Conservation (phyloP, 1,140 invertebrate species). For the Octopus sinensis region DNA sequence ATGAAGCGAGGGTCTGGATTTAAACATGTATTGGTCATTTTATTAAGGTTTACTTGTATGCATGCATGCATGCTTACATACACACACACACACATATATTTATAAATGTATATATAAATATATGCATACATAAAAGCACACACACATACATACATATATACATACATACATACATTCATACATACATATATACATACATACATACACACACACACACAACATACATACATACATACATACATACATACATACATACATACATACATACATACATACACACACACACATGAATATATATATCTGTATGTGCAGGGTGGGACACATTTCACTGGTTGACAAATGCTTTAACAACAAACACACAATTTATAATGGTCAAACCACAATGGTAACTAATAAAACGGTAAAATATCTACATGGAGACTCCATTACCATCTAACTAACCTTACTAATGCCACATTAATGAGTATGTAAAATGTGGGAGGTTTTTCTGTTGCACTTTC, state of each 20-base stretch:
- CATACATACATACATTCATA: constrained; percentile 26
- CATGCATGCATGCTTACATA: neutral
- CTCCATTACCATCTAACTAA: neutral
- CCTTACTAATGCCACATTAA: neutral
- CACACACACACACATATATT: neutral
- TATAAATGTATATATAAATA: neutral
- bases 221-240: neutral
- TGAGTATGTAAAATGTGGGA: neutral
- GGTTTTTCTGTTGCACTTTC: no score
- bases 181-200: neutral
- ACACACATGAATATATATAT: neutral
- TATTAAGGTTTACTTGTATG: neutral
- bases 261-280: neutral
- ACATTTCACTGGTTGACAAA: neutral
- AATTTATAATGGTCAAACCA: neutral
- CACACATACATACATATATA: neutral
- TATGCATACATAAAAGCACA: neutral
- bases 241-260: neutral
- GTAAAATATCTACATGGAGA: neutral
- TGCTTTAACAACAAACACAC: neutral
- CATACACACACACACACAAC: neutral
- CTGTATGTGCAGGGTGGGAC: neutral
- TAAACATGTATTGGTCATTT: neutral
- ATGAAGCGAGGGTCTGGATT: neutral
- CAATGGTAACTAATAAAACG: neutral